Evolutionary conservation across 1,140 invertebrate genomes (phyloP).

Genomic region (Dendroctonus ponderosae): DNA sequence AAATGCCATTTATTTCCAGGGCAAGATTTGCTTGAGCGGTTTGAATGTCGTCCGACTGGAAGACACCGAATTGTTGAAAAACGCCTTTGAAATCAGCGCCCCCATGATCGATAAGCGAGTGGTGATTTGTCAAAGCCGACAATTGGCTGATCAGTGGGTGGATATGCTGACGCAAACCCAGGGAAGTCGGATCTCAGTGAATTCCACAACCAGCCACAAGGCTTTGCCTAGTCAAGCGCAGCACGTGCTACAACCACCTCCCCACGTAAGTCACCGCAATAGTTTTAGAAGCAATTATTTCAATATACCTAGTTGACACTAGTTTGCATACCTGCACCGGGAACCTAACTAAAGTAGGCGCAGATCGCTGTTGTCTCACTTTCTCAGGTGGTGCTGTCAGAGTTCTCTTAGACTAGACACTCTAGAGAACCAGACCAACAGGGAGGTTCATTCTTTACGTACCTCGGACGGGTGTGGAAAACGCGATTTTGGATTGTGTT

Average conservation of each 20-base stretch:
- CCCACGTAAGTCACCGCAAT: conserved; percentile 64
- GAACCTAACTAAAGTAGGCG: no score
- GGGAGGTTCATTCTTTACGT: no score
- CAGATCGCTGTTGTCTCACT: no score
- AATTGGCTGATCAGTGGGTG: conserved; percentile 86
- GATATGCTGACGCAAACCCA: conserved; percentile 66
- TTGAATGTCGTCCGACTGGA: conserved; percentile 76
- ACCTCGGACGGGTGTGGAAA: no score
- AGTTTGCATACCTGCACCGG: no score
- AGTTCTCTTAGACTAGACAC: no score
- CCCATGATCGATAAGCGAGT: conserved; percentile 87
- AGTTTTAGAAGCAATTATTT: no score
- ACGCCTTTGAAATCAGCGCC: conserved; percentile 91
- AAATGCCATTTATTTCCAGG: no score
- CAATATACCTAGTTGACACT: no score
- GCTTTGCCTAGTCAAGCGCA: conserved; percentile 48
- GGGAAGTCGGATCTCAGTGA: conserved; percentile 46
- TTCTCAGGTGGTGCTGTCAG: no score
- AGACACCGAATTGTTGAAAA: conserved; percentile 75
- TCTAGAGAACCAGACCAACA: no score
- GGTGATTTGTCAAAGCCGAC: conserved; percentile 79
- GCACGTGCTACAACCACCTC: conserved; percentile 52
- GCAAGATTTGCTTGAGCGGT: conserved; percentile 84
- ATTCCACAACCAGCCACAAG: conserved; percentile 49
- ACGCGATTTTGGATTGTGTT: no score